Percentiles rank a stretch among this genome's conserved stretches.
Evolutionary conservation across 1,140 invertebrate genomes (phyloP).

Genomic region (Habropoda laboriosa): DNA sequence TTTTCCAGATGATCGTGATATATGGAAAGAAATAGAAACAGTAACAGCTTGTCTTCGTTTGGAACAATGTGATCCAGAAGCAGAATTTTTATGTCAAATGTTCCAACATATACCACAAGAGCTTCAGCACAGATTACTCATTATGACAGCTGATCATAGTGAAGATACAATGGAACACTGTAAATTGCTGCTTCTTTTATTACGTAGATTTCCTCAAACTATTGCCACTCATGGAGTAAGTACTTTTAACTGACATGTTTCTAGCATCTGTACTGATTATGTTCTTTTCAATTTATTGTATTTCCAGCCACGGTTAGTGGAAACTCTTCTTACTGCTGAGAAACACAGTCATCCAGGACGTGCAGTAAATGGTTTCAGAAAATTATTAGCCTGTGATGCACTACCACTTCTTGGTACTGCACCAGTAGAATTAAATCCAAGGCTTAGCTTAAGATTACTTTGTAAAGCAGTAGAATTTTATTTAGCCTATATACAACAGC

Average conservation of each 20-base stretch:
- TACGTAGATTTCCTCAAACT: conserved; percentile 92
- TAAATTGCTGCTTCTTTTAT: conserved; percentile 88
- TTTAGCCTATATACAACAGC: conserved; percentile 85
- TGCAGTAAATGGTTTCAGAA: conserved; percentile 88
- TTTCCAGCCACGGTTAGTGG: conserved; percentile 85
- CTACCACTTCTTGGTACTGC: conserved; percentile 87
- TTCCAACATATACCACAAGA: conserved; percentile 87
- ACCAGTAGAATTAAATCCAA: conserved; percentile 84
- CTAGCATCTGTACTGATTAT: background rate
- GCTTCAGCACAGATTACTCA: conserved; percentile 88
- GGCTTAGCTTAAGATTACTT: conserved; percentile 85
- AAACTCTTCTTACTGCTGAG: conserved; percentile 89
- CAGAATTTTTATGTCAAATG: conserved; percentile 84
- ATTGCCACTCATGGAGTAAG: conserved; percentile 88
- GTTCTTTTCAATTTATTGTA: conserved; percentile 16
- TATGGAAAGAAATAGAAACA: conserved; percentile 91
- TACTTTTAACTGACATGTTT: conserved; percentile 21
- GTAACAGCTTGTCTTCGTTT: conserved; percentile 88
- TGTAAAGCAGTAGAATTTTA: conserved; percentile 85
- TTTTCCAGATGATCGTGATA: conserved; percentile 84
- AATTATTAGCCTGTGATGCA: conserved; percentile 88
- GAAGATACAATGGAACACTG: conserved; percentile 94
- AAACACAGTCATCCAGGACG: conserved; percentile 85
- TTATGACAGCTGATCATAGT: conserved; percentile 92
- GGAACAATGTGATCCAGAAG: conserved; percentile 82